Conservation (phyloP, 2,888 invertebrate genomes). For the Achlya flavicornis region DNA sequence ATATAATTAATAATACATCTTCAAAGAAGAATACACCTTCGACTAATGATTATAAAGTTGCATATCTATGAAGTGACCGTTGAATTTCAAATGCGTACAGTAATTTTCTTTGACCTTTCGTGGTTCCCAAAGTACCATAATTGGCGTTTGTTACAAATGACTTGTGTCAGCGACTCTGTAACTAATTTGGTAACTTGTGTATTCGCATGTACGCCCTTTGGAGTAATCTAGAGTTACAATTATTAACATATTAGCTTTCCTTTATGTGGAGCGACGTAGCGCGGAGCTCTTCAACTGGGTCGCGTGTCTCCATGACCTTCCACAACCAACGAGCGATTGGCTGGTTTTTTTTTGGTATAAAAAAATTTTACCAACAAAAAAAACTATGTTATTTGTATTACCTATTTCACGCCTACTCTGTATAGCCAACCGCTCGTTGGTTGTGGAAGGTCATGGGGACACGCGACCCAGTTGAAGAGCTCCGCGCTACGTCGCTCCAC, state of each 20-base stretch:
- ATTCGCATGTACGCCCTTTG: slow-evolving; percentile 2
- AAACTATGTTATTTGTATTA: background rate
- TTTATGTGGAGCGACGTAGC: slow-evolving; percentile 12
- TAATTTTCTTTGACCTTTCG: slow-evolving; percentile 38
- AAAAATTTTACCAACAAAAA: no score
- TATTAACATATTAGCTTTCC: background rate
- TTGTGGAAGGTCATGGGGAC: slow-evolving; percentile 15
- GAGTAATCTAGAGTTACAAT: background rate
- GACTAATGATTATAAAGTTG: background rate
- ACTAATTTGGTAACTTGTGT: slow-evolving; percentile 2
- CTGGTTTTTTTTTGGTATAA: no score
- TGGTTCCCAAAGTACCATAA: slow-evolving; percentile 11
- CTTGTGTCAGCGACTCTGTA: slow-evolving; percentile 6
- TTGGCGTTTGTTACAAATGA: slow-evolving; percentile 20
- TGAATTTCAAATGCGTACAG: background rate
- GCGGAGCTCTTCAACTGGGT: slow-evolving; percentile 10
- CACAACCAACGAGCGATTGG: background rate
- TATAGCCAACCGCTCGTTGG: background rate
- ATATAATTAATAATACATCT: slow-evolving; percentile 1
- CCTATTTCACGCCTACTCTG: background rate
- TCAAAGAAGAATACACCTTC: background rate
- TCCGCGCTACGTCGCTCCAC: slow-evolving; percentile 11
- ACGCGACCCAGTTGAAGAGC: slow-evolving; percentile 8
- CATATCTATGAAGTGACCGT: background rate
- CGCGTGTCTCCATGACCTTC: slow-evolving; percentile 14